Base-by-base conservation (phyloP, 2,113 vertebrate species). In the Gadus chalcogrammus region DNA sequence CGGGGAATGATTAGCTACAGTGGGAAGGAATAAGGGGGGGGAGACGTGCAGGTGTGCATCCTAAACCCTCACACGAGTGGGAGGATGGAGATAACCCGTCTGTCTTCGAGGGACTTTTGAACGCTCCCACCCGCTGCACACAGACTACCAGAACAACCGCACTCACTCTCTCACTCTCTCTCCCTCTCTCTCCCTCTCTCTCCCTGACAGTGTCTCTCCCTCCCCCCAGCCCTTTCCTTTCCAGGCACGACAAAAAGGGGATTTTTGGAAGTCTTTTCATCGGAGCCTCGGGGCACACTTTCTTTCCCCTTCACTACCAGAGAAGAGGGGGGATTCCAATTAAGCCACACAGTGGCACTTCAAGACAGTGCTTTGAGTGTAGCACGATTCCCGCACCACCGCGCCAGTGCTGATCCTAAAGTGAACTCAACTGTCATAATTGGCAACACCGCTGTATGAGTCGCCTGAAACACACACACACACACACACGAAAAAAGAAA, bases 161-260 rank as follows among this genome's bases (percentile, higher is more conserved):
- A 71, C 77, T 42, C 11, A 8, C 38, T 42, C 38, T 42, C 38
- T 42, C 38, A 7, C 38, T 42, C 20, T 20, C 20, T 20, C 20
- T 20, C 20, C 20, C 20, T n/a, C n/a, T n/a, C n/a, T n/a, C n/a
- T n/a, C n/a, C n/a, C n/a, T 9, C 42, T 48, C 80, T 78, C 78
- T 75, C 82, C 71, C 81, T 90, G 88, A 92, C 90, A 90, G 85
- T 87, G 87, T 76, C 85, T n/a, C n/a, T 83, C 84, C 90, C 88
- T 85, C 77, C 79, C 70, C 68, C 85, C 55, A 77, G 77, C 82
- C 82, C 87, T 92, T 89, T 92, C 90, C 91, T 93, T 88, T 90
- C 68, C 70, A 75, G 67, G 60, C 82, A 79, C 79, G 84, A 90
- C 89, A 91, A 90, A 87, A 84, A 84, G 78, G 79, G 79, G 77